These are phyloP conservation scores for Chrysaora quinquecirrha DNA, from an alignment of 30 jellyfish, hydroid and myxozoan species.

Conservation along the genomic window DNA sequence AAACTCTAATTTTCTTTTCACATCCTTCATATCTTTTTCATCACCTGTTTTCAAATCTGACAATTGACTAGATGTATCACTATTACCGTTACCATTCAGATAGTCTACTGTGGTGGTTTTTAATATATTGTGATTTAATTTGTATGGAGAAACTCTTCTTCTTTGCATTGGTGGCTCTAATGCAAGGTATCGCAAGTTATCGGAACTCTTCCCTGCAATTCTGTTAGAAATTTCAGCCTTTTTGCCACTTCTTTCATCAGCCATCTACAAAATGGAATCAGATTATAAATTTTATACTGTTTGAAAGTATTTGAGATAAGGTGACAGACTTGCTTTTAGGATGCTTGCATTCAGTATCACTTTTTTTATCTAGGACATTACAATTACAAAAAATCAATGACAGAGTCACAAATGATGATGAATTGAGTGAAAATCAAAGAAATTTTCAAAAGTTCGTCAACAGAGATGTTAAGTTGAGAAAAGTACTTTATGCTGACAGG, in stretches of 20 bases:
- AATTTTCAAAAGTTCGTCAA: too few relatives aligned
- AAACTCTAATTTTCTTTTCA: constrained; percentile 30
- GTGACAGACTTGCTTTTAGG: too few relatives aligned
- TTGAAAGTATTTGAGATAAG: too few relatives aligned
- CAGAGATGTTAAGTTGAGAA: too few relatives aligned
- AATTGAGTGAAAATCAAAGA: too few relatives aligned
- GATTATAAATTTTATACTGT: too few relatives aligned
- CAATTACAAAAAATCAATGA: too few relatives aligned
- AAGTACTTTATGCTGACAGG: too few relatives aligned
- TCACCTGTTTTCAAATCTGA: not conserved
- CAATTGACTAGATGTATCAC: not conserved
- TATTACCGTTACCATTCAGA: constrained; percentile 17
- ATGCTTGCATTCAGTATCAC: too few relatives aligned
- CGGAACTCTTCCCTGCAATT: constrained; percentile 66
- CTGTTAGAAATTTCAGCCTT: not conserved
- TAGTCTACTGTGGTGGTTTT: constrained; percentile 44
- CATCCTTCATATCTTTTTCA: not conserved
- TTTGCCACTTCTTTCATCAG: not conserved
- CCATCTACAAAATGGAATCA: not conserved
- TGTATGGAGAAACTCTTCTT: constrained; percentile 45
- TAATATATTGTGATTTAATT: constrained; percentile 42
- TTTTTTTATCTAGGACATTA: too few relatives aligned
- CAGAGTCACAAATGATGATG: too few relatives aligned
- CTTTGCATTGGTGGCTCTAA: constrained; percentile 84
- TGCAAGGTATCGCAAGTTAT: constrained; percentile 42